Evolutionary conservation across 2,113 vertebrate genomes (phyloP).

Genomic region (Taurulus bubalis): DNA sequence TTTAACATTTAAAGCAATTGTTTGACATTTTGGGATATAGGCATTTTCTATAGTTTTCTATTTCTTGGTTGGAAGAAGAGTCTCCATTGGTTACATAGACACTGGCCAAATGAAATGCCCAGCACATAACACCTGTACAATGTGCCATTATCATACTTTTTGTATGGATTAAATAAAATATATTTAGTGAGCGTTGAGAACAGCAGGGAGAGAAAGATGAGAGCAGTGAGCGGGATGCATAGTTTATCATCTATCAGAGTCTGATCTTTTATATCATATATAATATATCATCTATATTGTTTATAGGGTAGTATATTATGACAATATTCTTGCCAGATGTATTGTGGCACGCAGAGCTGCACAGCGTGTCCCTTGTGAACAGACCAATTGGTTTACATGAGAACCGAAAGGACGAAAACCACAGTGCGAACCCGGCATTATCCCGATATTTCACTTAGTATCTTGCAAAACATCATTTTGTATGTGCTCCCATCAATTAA

Average conservation of each 20-base stretch:
- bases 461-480: not conserved
- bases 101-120: not conserved
- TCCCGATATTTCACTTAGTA: not conserved
- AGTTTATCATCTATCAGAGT: not conserved
- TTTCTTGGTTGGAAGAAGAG: not conserved
- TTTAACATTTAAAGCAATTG: not conserved
- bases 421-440: not conserved
- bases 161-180: conserved; percentile 11
- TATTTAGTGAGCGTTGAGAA: not conserved
- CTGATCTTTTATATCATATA: not conserved
- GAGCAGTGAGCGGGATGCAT: not conserved
- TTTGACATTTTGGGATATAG: not conserved
- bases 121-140: not conserved
- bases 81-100: not conserved
- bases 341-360: not conserved
- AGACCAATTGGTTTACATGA: not conserved
- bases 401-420: not conserved
- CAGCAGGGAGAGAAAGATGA: not conserved
- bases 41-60: not conserved
- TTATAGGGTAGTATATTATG: too few relatives aligned
- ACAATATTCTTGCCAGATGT: not conserved
- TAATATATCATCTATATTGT: not conserved
- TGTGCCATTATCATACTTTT: not conserved
- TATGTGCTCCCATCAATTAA: not conserved
- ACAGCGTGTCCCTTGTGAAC: not conserved